Evolutionary conservation across 2,888 invertebrate genomes (phyloP), one percentile per base, ranked within the genome.

Genomic region (Agrochola lota): DNA sequence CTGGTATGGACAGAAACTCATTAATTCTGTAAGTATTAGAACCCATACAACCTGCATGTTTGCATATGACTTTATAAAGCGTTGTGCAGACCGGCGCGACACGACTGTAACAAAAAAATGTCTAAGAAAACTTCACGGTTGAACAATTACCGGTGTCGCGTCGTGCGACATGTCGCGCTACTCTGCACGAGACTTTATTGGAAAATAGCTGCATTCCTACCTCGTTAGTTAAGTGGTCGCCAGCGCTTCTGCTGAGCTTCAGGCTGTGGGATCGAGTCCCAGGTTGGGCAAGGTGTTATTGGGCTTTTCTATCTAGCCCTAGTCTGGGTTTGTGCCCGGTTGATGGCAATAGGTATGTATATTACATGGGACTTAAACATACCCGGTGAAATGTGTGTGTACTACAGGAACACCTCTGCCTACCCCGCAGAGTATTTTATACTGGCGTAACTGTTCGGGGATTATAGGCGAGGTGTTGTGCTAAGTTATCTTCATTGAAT

Each of bases 1-100:
- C 72, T 92, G 90, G 91, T 91, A 91, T 60, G 93, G 93, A 40
- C 92, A 93, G 73, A 88, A 90, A 59, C 85, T 93, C 23, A 80
- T 91, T 0, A 91, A 93, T 62, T 91, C 92, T 59, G 93, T 93
- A 83, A 91, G 91, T 88, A 55, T 46, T 23, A 57, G n/a, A 60
- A 23, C 4, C 9, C 26, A 26, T 15, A 26, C 11, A 60, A 62
- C 6, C 20, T 55, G 20, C 2, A 35, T 35, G 35, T 4, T 4
- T 35, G 0, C 35, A 35, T 35, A 35, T 35, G 35, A 35, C 35
- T 35, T 35, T 35, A 30, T 30, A 30, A 30, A 30, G 30, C 30
- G 30, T 30, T 3, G 30, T 30, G 30, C 3, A 30, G 30, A 30
- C 30, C 30, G 30, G 3, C 30, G 30, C 30, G 30, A 30, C 30